Evolutionary conservation across 2,113 vertebrate species (phyloP), one percentile per base, ranked within the genome.

Genomic region (Muntiacus reevesi): DNA sequence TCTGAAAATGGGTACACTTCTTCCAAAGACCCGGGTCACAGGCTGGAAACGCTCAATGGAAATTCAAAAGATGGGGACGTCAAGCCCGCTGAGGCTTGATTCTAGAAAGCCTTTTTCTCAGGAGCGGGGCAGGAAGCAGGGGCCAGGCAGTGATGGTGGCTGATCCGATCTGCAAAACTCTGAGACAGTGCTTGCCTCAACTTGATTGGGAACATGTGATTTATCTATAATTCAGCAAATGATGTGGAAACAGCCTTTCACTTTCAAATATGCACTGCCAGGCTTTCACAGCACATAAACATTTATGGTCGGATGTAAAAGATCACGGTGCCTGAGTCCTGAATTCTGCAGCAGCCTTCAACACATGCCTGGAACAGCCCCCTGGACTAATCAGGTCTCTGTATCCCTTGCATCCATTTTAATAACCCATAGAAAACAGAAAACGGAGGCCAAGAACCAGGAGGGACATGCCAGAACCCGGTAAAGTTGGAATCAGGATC

Each of bases 271-370:
- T 16, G 92, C 74, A 40, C 57, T 45, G 52, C 97, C 27, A 30
- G 28, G 97, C 79, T 95, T 92, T 86, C 97, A 89, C 87, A 87
- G 97, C 87, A 82, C 95, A 94, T 93, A 95, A 92, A 94, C 97
- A 36, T 87, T 95, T 90, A 86, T 79, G 90, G 67, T 62, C 7
- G 25, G 45, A 87, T 0, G 67, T 91, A 83, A 84, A 91, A 67
- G 95, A 47, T 87, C 95, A 25, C 8, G 2, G 59, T 43, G 82
- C 60, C 86, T 7, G 7, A 28, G 33, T 7, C 1, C 57, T 1
- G 8, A 47, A n/a, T n/a, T 15, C 55, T 2, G 21, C 36, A 27
- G 50, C 47, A 21, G 0, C 6, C 74, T 76, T 23, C 76, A 86
- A 30, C 1, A 0, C 14, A 40, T 2, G 15, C 23, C 54, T 60